Evolutionary conservation across 2,113 vertebrate genomes (phyloP).

Genomic region (Nothobranchius furzeri): DNA sequence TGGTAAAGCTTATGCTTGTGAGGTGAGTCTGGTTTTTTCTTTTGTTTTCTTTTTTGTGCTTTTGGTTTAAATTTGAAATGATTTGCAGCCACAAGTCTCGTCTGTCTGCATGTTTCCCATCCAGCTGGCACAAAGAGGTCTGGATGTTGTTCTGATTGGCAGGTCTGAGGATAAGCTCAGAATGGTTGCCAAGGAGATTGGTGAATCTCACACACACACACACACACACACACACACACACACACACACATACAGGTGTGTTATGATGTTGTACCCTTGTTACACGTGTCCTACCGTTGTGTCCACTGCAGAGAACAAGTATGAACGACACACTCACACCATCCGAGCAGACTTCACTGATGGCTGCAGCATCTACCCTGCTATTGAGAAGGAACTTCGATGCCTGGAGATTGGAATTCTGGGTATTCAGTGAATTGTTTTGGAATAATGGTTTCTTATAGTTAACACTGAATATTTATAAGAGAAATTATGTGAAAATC

Average conservation of each 20-base stretch:
- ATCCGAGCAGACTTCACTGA: conserved; percentile 80
- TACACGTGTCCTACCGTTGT: not conserved
- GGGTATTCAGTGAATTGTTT: conserved; percentile 60
- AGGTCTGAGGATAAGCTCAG: conserved; percentile 72
- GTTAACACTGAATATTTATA: too few species aligned
- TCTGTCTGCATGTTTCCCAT: conserved; percentile 28
- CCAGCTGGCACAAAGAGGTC: conserved; percentile 82
- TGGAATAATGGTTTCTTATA: too few species aligned
- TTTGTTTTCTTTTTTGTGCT: too few species aligned
- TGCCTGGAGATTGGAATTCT: conserved; percentile 81
- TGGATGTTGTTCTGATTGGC: conserved; percentile 80
- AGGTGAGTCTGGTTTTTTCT: conserved; percentile 71
- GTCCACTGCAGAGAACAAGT: conserved; percentile 59
- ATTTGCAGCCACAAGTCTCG: not conserved
- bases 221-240: not conserved
- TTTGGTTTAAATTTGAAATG: too few species aligned
- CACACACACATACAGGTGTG: not conserved
- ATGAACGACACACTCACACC: conserved; percentile 65
- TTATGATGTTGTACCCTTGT: not conserved
- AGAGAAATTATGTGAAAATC: too few species aligned
- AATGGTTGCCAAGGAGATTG: conserved; percentile 74
- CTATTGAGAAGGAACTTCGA: conserved; percentile 63
- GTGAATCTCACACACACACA: conserved; percentile 54
- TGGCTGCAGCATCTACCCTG: conserved; percentile 72
- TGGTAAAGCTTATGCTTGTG: conserved; percentile 80